phyloP scores from a whole-genome alignment of 1,140 invertebrate genomes.

The Phenacoccus solenopsis region DNA sequence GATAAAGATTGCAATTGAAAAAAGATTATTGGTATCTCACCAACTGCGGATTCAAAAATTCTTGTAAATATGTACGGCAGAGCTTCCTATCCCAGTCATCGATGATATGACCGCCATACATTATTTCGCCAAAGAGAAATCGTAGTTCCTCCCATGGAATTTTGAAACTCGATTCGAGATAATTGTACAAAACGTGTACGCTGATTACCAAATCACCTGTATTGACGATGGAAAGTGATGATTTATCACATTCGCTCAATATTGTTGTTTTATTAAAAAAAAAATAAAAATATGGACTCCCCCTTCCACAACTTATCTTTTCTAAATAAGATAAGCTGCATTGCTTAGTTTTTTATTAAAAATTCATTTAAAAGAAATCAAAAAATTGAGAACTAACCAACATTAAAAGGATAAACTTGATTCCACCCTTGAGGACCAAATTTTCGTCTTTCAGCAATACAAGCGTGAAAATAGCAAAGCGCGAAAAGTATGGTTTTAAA shows the following conservation, averaged over 20 bases:
- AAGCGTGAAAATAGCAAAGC: slow-evolving; percentile 91
- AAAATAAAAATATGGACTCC: too few species aligned
- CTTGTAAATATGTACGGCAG: slow-evolving; percentile 75
- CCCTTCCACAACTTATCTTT: too few species aligned
- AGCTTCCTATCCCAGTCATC: slow-evolving; percentile 88
- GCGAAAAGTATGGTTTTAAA: slow-evolving; percentile 87
- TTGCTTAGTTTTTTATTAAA: too few species aligned
- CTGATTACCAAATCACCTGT: slow-evolving; percentile 85
- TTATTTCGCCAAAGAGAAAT: slow-evolving; percentile 90
- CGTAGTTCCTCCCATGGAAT: slow-evolving; percentile 87
- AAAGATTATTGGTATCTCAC: slow-evolving; percentile 33
- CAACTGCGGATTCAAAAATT: slow-evolving; percentile 73
- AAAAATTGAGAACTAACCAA: slow-evolving; percentile 32
- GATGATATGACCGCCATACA: slow-evolving; percentile 94
- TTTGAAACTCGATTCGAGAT: slow-evolving; percentile 74
- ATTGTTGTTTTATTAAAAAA: neutral
- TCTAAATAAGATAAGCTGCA: too few species aligned
- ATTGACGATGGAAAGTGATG: too few species aligned
- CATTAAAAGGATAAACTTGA: slow-evolving; percentile 48
- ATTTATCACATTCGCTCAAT: too few species aligned
- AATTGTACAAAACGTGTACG: slow-evolving; percentile 81
- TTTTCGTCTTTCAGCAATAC: slow-evolving; percentile 80
- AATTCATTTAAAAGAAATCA: too few species aligned
- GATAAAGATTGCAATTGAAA: neutral
- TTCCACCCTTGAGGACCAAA: slow-evolving; percentile 96